These are phyloP conservation scores for Pachyuromys duprasi DNA, from an alignment of 2,797 vertebrate species.

Conservation along the genomic window DNA sequence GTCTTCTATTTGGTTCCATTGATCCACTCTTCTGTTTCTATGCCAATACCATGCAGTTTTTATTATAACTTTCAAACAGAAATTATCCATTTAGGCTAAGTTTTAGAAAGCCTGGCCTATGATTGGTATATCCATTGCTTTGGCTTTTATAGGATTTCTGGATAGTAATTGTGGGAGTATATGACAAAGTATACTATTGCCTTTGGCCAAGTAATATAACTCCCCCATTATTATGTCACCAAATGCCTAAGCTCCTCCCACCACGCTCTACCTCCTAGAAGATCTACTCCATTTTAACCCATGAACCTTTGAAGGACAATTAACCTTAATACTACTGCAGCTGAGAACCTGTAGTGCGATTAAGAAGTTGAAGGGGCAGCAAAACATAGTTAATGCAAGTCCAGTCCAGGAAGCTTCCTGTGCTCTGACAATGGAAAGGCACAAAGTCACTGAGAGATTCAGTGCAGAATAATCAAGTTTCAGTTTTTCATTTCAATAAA, in stretches of 20 bases:
- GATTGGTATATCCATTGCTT: not conserved
- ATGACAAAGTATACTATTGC: not conserved
- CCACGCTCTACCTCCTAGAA: not conserved
- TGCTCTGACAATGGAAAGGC: not conserved
- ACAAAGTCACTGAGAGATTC: constrained; percentile 8
- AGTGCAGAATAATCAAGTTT: not conserved
- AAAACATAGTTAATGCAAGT: not conserved
- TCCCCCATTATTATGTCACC: not conserved
- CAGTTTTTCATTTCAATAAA: constrained; percentile 4
- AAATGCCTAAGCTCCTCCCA: not conserved
- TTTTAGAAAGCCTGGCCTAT: not conserved
- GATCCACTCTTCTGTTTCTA: too few relatives aligned
- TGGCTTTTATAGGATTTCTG: not conserved
- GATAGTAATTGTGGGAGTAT: too few relatives aligned
- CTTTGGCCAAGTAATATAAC: not conserved
- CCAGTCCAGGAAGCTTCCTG: not conserved
- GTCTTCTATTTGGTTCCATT: too few relatives aligned
- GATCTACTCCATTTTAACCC: not conserved
- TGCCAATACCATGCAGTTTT: too few relatives aligned
- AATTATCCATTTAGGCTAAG: not conserved
- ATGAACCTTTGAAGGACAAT: not conserved
- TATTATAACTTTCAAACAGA: not conserved
- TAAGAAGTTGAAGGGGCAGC: not conserved
- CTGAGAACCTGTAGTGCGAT: not conserved
- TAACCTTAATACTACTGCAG: not conserved